These are phyloP conservation scores for Pogonophryne albipinna DNA, from an alignment of 2,797 vertebrate genomes.

Conservation along the genomic window DNA sequence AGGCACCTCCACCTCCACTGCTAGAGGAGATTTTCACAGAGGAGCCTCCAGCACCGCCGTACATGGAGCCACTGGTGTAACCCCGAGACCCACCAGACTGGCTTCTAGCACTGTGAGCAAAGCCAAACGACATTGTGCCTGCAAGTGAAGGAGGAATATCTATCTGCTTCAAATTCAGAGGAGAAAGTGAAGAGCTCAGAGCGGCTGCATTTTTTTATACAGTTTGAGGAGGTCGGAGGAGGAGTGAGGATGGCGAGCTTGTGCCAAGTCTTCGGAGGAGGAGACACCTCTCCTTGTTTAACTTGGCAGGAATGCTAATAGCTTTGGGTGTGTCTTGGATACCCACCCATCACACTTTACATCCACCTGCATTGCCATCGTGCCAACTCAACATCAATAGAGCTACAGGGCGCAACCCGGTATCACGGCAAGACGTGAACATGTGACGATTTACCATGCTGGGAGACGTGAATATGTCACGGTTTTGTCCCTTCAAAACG, in stretches of 20 bases:
- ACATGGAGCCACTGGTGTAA: constrained; percentile 68
- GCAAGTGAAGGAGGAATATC: constrained; percentile 17
- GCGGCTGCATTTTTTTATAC: constrained; percentile 57
- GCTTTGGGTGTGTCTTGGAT: constrained; percentile 49
- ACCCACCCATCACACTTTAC: constrained; percentile 3
- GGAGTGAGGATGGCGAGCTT: background rate
- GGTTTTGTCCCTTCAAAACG: too few species aligned
- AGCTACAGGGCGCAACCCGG: too few species aligned
- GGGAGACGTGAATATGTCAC: too few species aligned
- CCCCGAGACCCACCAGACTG: background rate
- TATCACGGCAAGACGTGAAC: too few species aligned
- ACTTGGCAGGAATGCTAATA: background rate
- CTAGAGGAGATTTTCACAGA: background rate
- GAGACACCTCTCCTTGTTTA: constrained; percentile 30
- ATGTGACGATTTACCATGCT: too few species aligned
- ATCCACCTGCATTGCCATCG: background rate
- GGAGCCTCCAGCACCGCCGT: constrained; percentile 69
- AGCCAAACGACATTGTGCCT: constrained; percentile 7
- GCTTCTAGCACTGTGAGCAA: too few species aligned
- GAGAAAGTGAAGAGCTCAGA: constrained; percentile 44
- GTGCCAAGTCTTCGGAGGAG: constrained; percentile 24
- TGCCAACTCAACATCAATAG: background rate
- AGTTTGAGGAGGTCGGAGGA: constrained; percentile 25
- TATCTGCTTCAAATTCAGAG: constrained; percentile 60
- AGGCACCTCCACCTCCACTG: background rate